phyloP scores from a whole-genome alignment of 2,888 invertebrate species.

The Galeopsomyia nigrocyanea region DNA sequence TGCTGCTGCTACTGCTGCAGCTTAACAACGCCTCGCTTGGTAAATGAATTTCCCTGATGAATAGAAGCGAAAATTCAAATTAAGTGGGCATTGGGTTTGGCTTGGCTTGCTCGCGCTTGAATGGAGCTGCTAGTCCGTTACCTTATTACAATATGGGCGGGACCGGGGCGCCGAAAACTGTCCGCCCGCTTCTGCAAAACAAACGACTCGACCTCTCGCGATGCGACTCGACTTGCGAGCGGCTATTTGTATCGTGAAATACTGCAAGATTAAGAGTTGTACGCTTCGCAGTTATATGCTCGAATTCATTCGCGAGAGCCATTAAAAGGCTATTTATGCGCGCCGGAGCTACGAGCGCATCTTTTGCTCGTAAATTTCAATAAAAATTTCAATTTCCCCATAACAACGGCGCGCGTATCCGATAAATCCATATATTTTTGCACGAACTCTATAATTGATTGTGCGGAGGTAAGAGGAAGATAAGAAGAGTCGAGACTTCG shows the following conservation, averaged over 20 bases:
- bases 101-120: constrained; percentile 19
- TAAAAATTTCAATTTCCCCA: constrained; percentile 6
- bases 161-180: background rate
- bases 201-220: constrained; percentile 25
- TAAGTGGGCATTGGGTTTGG: constrained; percentile 33
- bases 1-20: background rate
- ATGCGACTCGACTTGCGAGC: no score
- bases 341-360: no score
- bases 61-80: constrained; percentile 45
- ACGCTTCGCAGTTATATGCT: no score
- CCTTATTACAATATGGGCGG: constrained; percentile 35
- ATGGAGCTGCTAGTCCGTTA: no score
- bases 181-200: constrained; percentile 32
- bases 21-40: background rate
- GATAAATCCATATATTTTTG: background rate
- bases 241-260: constrained; percentile 14
- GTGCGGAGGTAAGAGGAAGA: background rate
- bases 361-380: constrained; percentile 20
- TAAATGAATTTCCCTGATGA: background rate
- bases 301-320: constrained; percentile 29
- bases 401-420: constrained; percentile 5
- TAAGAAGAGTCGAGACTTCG: no score
- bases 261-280: constrained; percentile 1
- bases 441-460: background rate
- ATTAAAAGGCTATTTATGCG: no score